Evolutionary conservation across 2,797 vertebrate species (phyloP).

Genomic region (Poecilia velifera): DNA sequence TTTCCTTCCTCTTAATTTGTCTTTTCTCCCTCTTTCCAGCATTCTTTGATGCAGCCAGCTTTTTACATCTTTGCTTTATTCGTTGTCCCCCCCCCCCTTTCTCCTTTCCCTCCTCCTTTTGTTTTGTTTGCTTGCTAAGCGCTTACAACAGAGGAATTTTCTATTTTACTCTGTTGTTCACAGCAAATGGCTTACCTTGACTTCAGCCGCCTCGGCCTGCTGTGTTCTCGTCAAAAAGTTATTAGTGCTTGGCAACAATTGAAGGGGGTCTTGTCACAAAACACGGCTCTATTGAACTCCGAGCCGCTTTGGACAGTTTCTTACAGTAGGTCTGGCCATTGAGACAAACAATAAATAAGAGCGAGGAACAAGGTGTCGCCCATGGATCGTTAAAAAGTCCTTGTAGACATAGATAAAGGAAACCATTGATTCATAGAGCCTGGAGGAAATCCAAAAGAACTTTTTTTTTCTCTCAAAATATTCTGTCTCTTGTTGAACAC

Average conservation of each 20-base stretch:
- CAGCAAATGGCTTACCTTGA: constrained; percentile 63
- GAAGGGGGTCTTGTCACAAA: constrained; percentile 9
- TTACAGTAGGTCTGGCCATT: not conserved
- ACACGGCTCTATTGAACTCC: constrained; percentile 11
- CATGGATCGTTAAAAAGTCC: not conserved
- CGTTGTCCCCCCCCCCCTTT: constrained; percentile 27
- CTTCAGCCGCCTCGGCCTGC: constrained; percentile 32
- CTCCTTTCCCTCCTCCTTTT: constrained; percentile 26
- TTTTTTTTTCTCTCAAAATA: not conserved
- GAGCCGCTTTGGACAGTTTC: not conserved
- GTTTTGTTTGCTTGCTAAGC: constrained; percentile 51
- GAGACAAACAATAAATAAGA: constrained; percentile 20
- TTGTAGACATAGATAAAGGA: not conserved
- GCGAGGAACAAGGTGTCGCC: not conserved
- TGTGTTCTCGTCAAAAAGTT: constrained; percentile 23
- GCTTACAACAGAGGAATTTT: constrained; percentile 48
- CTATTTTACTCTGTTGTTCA: constrained; percentile 39
- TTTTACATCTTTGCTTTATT: constrained; percentile 75
- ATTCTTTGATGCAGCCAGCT: constrained; percentile 55
- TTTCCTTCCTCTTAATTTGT: constrained; percentile 43
- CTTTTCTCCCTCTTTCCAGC: constrained; percentile 40
- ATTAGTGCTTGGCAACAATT: constrained; percentile 25
- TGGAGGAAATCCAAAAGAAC: constrained; percentile 11
- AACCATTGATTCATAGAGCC: not conserved
- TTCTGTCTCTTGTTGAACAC: too few relatives aligned